Evolutionary conservation across 2,797 vertebrate species (phyloP), one percentile per base, ranked within the genome.

Genomic region (Falco concolor): DNA sequence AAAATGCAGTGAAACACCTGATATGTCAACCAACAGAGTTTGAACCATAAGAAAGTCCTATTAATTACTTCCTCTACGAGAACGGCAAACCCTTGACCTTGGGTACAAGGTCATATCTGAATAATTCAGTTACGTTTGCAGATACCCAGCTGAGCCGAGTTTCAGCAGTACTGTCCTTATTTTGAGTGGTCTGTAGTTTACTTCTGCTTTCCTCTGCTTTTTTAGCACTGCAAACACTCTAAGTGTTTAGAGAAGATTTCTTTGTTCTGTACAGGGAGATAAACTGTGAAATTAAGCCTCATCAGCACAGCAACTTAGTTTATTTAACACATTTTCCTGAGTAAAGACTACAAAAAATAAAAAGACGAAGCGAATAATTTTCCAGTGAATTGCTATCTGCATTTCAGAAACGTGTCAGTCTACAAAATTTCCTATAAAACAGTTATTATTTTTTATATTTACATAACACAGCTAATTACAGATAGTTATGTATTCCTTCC

Each of bases 401-500:
- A 90, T 79, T 95, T 95, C 84, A 83, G 50, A 78, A 84, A 63
- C 1, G 3, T 68, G 74, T 79, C 82, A 69, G 59, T 79, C n/a
- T 83, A 79, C 68, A 96, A 57, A 83, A 79, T 87, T 78, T 92
- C 56, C 56, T 32, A 42, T 70, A 78, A 91, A 90, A 52, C 56
- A 73, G 52, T 72, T 54, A 83, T 87, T 86, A 24, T 60, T 95
- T 87, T 93, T 63, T 87, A 86, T 96, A 90, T 93, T 96, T 95
- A 88, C 76, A 87, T 88, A 95, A 93, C 86, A 87, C 54, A 90
- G 84, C 85, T 96, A 95, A 95, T 95, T 94, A 56, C 59, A 88
- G 44, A 92, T 93, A 93, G 88, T 87, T 90, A 82, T 85, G 84
- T 40, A 91, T 96, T 97, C 84, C 30, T 96, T 96, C 64, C 89